Base-by-base conservation (phyloP, 1,140 invertebrate genomes). In the Gryon sp. region DNA sequence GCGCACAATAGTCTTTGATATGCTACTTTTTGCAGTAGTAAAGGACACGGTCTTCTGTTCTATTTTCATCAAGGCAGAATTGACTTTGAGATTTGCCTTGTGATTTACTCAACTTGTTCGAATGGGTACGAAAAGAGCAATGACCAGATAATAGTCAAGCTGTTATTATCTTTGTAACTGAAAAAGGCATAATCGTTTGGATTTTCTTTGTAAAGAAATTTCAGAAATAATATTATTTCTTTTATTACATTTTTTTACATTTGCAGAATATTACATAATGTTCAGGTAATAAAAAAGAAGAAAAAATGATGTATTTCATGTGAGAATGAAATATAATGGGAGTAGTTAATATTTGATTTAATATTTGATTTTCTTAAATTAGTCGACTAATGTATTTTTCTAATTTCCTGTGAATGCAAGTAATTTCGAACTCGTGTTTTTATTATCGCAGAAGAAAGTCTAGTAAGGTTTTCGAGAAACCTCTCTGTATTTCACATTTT, bases 401-500 rank as follows among this genome's bases (percentile, higher is more conserved):
- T n/a, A n/a, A n/a, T n/a, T n/a, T n/a, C n/a, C n/a, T n/a, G n/a
- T n/a, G n/a, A n/a, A n/a, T n/a, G n/a, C 2, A 2, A 57, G 16
- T 57, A 30, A 43, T 14, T 15, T 50, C 32, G 2, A 48, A 59
- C 40, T 66, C 15, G 15, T 11, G 28, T 32, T 11, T 65, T 53
- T 6, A 24, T 34, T 28, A n/a, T n/a, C 38, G n/a, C 26, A 18
- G 18, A 50, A 60, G 48, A 72, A 46, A 62, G 57, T 48, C 28
- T 59, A 55, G 30, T 36, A 48, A 62, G 20, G 32, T 62, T 62
- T 60, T 38, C 50, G 24, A 62, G 48, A 62, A 63, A 55, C 40
- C 34, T 73, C 69, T 65, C 60, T 45, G 26, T 7, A 72, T 72
- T 55, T 72, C 68, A 41, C 50, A 63, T 72, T 72, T 62, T 62